Base-by-base conservation (phyloP, 2,797 vertebrate genomes). In the Pitangus sulphuratus region DNA sequence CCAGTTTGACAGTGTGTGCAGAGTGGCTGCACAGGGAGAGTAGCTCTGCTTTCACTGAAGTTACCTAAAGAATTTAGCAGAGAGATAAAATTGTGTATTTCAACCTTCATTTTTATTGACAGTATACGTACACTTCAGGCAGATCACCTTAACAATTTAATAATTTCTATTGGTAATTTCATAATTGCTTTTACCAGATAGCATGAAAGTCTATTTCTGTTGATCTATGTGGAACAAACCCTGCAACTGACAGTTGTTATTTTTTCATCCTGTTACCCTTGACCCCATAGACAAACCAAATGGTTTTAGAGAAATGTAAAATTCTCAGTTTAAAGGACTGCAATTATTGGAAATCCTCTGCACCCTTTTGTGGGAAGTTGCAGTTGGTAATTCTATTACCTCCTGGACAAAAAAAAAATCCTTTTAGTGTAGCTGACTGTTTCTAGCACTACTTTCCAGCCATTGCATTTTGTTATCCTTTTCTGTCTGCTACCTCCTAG, bases 141-240 rank as follows among this genome's bases (percentile, higher is more conserved):
- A 93, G 65, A 54, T 74, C 58, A 87, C 62, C 44, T 69, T 66
- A 93, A 66, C 44, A 81, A 56, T 93, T 84, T 87, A 82, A 89
- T 84, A 89, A 92, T 89, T 93, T 89, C 50, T 58, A 35, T 31
- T 72, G 6, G 5, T 47, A 68, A 71, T 90, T 71, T 71, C 62
- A 31, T 66, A 88, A 66, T 57, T 58, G 50, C 57, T 25, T 42
- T 78, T 74, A 60, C n/a, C 24, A 72, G 62, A 40, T 72, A 94
- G n/a, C 5, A 1, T 30, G 51, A 53, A 78, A 68, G 16, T 30
- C 20, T 28, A 31, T 50, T 90, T 77, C 40, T 64, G 37, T 40
- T 61, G 28, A 87, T 44, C n/a, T 40, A 17, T 40, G 54, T 40
- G 48, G 57, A 75, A 33, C 14, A 24, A 88, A 12, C 3, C 24